phyloP scores from a whole-genome alignment of 2,797 vertebrate species.

The Staurois parvus region DNA sequence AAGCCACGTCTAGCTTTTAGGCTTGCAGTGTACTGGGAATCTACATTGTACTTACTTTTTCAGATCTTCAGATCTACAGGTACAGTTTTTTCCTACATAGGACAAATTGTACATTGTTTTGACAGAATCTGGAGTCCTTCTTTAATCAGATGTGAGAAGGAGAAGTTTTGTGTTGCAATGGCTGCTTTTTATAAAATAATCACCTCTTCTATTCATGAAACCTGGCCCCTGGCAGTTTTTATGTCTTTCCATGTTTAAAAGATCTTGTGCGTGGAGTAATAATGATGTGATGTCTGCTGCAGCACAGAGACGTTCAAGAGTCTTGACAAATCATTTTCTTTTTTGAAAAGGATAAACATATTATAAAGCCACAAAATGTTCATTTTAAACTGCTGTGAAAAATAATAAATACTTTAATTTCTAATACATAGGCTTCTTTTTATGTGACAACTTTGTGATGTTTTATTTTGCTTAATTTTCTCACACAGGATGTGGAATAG shows the following conservation, averaged over 20 bases:
- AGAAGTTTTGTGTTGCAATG: constrained; percentile 2
- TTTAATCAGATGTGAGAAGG: neutral
- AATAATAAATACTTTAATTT: neutral
- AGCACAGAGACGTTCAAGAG: neutral
- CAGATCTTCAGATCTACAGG: no score
- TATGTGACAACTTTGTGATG: neutral
- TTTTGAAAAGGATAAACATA: constrained; percentile 18
- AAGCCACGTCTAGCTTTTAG: no score
- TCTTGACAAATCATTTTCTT: constrained; percentile 35
- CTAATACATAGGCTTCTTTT: neutral
- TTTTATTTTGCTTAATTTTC: neutral
- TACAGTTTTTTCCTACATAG: no score
- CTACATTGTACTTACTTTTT: no score
- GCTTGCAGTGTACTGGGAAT: no score
- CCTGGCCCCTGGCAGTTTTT: constrained; percentile 18
- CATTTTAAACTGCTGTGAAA: neutral
- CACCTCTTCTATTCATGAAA: constrained; percentile 6
- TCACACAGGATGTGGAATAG: neutral
- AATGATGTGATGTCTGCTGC: constrained; percentile 49
- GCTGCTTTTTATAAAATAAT: constrained; percentile 20
- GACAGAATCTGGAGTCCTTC: neutral
- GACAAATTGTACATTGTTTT: neutral
- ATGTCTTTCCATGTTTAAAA: constrained; percentile 34
- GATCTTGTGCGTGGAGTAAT: constrained; percentile 45
- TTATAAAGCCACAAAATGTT: constrained; percentile 2